Evolutionary conservation across 2,113 vertebrate species (phyloP), one percentile per base, ranked within the genome.

Genomic region (Lichenostomus cassidix): DNA sequence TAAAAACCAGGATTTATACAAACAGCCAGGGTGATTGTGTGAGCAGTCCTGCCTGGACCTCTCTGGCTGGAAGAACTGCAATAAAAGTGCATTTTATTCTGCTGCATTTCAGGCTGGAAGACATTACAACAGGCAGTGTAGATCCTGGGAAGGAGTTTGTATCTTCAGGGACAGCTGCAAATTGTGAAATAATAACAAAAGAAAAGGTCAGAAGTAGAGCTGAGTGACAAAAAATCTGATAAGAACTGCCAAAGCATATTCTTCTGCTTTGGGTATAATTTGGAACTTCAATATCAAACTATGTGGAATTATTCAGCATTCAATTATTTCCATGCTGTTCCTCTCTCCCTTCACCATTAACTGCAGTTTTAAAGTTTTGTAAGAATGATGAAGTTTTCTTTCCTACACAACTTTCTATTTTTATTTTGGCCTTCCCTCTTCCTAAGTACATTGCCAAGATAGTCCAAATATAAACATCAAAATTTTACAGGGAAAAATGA

Each of bases 341-440:
- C 46, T 78, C 55, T 69, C 64, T 69, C 78, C 53, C 31, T 74
- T 81, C 49, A 62, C 13, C 33, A 33, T 87, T 94, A 94, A 77
- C 23, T 63, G 81, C 29, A 59, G 25, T 70, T 81, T 28, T 50
- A 87, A 95, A 94, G 60, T 89, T 94, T 84, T 59, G 27, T 52
- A 71, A 60, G 77, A 87, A 75, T 82, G 29, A 87, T 16, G 44
- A 91, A 95, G 47, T 87, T 92, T 87, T 81, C 81, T 94, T 95
- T 95, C 87, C 93, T 94, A 95, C 87, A 63, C 68, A 92, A 83
- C 52, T 81, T 92, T 95, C 89, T 95, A 91, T 96, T 94, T 94
- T 94, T 89, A 87, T 89, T 92, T 95, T 78, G 69, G 83, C 67
- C 79, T 85, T 94, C 91, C 53, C 62, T 90, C 69, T 90, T 91